phyloP scores from a whole-genome alignment of 1,140 invertebrate species.

The Scaptodrosophila lebanonensis region DNA sequence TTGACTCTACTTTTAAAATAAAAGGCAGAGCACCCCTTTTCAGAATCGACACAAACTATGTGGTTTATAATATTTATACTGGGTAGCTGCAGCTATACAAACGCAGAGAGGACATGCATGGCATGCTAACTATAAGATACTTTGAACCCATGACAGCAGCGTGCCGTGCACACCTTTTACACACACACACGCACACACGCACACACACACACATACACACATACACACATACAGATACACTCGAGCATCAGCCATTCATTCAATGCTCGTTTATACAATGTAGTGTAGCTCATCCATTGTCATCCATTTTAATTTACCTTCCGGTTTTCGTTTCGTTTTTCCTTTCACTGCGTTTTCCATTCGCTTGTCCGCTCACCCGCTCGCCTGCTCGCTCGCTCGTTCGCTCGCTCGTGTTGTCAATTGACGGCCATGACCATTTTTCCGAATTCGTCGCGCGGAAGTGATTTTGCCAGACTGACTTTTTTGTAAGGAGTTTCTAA shows the following conservation, averaged over 20 bases:
- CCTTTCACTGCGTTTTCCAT: conserved; percentile 6
- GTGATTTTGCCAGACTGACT: conserved; percentile 60
- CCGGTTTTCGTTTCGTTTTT: conserved; percentile 54
- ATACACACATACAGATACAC: conserved; percentile 11
- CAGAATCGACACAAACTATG: too few relatives aligned
- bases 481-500: conserved; percentile 35
- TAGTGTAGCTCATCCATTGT: conserved; percentile 51
- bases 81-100: too few relatives aligned
- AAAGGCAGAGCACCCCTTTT: too few relatives aligned
- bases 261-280: conserved; percentile 56
- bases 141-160: conserved; percentile 29
- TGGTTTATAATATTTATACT: neutral
- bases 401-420: conserved; percentile 44
- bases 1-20: too few relatives aligned
- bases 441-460: conserved; percentile 64
- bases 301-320: conserved; percentile 75
- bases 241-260: conserved; percentile 40
- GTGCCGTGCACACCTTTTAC: conserved; percentile 29
- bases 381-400: neutral
- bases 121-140: conserved; percentile 21
- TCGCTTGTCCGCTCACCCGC: neutral
- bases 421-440: conserved; percentile 72
- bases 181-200: conserved; percentile 13
- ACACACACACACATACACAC: conserved; percentile 11
- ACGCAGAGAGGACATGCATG: too few relatives aligned